phyloP scores from a whole-genome alignment of 2,113 vertebrate species.

The Triplophysa dalaica region DNA sequence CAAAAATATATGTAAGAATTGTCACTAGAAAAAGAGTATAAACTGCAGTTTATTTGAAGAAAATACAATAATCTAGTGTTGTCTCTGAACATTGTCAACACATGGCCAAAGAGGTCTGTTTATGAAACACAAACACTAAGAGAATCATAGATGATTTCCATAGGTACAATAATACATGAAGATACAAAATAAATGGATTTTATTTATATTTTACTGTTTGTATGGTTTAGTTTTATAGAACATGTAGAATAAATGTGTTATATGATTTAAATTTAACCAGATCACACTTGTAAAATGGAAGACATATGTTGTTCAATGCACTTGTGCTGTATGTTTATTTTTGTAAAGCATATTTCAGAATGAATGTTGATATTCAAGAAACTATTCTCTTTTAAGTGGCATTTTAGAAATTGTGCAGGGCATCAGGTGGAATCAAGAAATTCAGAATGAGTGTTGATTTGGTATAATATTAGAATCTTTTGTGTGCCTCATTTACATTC shows the following conservation, averaged over 20 bases:
- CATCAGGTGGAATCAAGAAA: neutral
- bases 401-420: neutral
- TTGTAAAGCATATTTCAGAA: neutral
- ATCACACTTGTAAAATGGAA: conserved; percentile 5
- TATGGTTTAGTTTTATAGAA: neutral
- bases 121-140: neutral
- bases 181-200: neutral
- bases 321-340: conserved; percentile 9
- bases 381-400: too few species aligned
- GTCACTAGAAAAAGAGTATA: neutral
- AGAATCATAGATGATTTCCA: neutral
- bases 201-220: neutral
- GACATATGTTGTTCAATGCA: neutral
- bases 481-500: conserved; percentile 16
- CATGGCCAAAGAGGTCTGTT: neutral
- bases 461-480: neutral
- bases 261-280: conserved; percentile 7
- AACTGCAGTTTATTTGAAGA: neutral
- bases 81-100: neutral
- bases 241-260: neutral
- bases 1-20: neutral
- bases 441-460: neutral
- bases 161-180: neutral
- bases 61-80: neutral
- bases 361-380: neutral